These are phyloP conservation scores for Sebastes trivittatus DNA, from an alignment of 2,797 vertebrate species.

Conservation along the genomic window DNA sequence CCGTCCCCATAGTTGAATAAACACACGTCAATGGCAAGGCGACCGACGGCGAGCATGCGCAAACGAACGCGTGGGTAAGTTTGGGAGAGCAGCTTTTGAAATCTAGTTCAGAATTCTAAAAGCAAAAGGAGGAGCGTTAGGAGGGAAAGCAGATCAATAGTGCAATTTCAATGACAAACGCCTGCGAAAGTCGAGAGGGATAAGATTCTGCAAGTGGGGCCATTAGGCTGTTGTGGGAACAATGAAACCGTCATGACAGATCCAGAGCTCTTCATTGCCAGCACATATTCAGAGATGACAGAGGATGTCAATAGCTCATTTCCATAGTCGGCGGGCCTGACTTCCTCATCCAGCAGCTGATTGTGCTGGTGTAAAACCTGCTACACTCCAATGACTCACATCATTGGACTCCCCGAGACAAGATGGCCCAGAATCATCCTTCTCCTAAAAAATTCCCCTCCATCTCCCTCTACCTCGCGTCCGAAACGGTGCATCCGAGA, in stretches of 20 bases:
- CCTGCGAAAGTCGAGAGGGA: conserved; percentile 31
- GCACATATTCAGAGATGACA: conserved; percentile 56
- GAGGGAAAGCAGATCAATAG: conserved; percentile 43
- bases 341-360: conserved; percentile 56
- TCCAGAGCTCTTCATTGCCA: conserved; percentile 57
- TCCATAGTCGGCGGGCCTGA: conserved; percentile 57
- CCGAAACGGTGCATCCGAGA: conserved; percentile 9
- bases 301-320: conserved; percentile 76
- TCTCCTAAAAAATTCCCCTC: conserved; percentile 38
- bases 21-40: neutral
- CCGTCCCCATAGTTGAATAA: conserved; percentile 6
- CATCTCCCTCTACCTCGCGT: conserved; percentile 21
- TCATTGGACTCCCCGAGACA: conserved; percentile 66
- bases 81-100: conserved; percentile 15
- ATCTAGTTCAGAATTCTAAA: conserved; percentile 2
- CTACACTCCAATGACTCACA: conserved; percentile 70
- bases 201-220: conserved; percentile 31
- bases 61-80: neutral
- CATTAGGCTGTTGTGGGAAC: conserved; percentile 61
- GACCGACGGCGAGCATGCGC: neutral
- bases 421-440: conserved; percentile 61
- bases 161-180: conserved; percentile 58
- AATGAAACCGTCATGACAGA: conserved; percentile 64
- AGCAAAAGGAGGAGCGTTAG: neutral
- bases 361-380: conserved; percentile 65